These are phyloP conservation scores for Holothuria glaberrima DNA, from an alignment of 35 echinoderm and acorn worm species.

Conservation along the genomic window DNA sequence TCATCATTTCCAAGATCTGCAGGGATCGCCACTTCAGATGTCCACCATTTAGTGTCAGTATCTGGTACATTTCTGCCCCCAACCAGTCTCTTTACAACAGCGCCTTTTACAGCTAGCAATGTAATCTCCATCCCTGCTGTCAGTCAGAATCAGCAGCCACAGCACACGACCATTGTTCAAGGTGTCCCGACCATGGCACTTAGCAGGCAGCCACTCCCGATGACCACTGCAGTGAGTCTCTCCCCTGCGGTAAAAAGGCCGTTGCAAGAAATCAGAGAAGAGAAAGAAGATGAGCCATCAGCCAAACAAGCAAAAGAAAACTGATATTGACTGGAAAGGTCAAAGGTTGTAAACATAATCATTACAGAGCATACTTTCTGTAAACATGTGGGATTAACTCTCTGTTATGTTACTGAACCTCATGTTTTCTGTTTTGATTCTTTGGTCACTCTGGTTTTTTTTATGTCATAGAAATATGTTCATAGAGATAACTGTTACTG, in stretches of 20 bases:
- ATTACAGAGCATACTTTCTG: too few species aligned
- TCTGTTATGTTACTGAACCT: background rate
- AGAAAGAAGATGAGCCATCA: constrained; percentile 54
- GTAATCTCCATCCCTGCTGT: constrained; percentile 39
- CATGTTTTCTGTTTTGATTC: background rate
- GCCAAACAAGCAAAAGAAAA: constrained; percentile 62
- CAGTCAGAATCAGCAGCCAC: background rate
- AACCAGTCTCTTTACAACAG: constrained; percentile 63
- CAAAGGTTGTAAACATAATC: constrained; percentile 4
- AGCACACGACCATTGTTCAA: background rate
- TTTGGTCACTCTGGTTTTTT: too few species aligned
- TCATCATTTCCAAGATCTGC: constrained; percentile 28
- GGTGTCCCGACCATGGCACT: too few species aligned
- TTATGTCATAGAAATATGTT: too few species aligned
- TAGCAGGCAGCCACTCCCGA: too few species aligned
- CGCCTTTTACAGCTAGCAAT: constrained; percentile 25
- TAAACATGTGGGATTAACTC: background rate
- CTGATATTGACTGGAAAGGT: constrained; percentile 47
- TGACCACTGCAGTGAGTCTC: too few species aligned
- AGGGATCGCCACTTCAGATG: constrained; percentile 44
- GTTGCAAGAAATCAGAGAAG: constrained; percentile 76
- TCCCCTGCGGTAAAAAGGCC: constrained; percentile 80
- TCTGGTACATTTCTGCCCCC: constrained; percentile 87
- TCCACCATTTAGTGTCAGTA: constrained; percentile 81
- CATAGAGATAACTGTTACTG: too few species aligned